Base-by-base conservation (phyloP, 2,113 vertebrate species). In the Carassius carassius region DNA sequence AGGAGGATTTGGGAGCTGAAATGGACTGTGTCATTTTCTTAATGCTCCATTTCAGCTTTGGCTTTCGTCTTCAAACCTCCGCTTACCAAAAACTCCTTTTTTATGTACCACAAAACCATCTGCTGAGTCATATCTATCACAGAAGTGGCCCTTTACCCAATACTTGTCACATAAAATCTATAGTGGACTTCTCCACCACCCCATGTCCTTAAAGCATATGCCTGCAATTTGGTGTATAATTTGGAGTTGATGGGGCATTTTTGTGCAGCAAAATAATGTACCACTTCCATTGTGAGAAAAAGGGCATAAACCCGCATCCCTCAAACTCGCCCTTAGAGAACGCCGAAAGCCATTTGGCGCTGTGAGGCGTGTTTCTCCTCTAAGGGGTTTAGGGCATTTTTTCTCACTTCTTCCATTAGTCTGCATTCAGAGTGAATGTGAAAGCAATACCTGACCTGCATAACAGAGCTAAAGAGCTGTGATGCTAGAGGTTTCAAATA, bases 1-100 rank as follows among this genome's bases (percentile, higher is more conserved):
- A 84, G 73, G 84, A 72, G 85, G 86, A 89, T 89, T 90, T 85
- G 83, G 81, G 76, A 90, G 89, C 88, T 78, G 82, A 87, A 89
- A 87, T 88, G 86, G 82, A 79, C 83, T 78, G 78, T 86, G 76
- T 88, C 88, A 91, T 90, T 89, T 87, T 91, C 73, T 82, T 82
- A 88, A 89, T 89, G 87, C 88, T 90, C 91, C 29, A 89, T 92
- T 91, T 93, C 87, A 89, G 90, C 89, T 90, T 91, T 75, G 76
- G 60, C 86, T 91, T 87, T 91, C 78, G 67, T 76, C 87, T 92
- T 88, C 77, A 87, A 90, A 87, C 82, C 87, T 84, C 81, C 78
- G 79, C 62, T 85, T 86, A 62, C 32, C 47, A 65, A 74, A 82
- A 72, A 60, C 65, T 58, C 69, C 81, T 90, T 56, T 10, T 83